Evolutionary conservation across 2,888 invertebrate species (phyloP), one percentile per base, ranked within the genome.

Genomic region (Ochlodes sylvanus): DNA sequence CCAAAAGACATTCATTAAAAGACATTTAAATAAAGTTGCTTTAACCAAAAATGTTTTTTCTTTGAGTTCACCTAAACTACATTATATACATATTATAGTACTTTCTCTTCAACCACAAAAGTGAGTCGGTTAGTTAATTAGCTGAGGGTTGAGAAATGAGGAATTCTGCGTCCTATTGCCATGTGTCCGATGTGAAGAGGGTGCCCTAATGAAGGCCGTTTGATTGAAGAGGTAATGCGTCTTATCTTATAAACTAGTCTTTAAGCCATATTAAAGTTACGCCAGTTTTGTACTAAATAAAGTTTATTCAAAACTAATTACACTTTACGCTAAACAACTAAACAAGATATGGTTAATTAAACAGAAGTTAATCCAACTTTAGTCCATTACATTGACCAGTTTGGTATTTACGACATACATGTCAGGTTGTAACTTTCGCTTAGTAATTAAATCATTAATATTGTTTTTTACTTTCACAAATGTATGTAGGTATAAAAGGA

Each of bases 81-180:
- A 19, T 7, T 12, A 47, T 42, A 63, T 2, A 42, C 47, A 32
- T 17, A 72, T 70, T 2, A 12, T 38, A 1, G 9, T 12, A 12
- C 3, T 50, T 42, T 69, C 69, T 55, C 65, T 72, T 69, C 63
- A 77, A 74, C 73, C 1, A 50, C 21, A 27, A 52, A 67, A 61
- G 69, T 67, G 63, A 71, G 79, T 80, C 82, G 76, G 76, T 75
- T 73, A 75, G 78, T 84, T 89, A 87, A 89, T 89, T 88, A 87
- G 82, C 76, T 76, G 76, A 75, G 76, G 71, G 73, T 81, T 87
- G 87, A 88, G 84, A 86, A 86, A 90, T 89, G 83, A 77, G 77
- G 68, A 70, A 73, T 78, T 81, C 83, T 85, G 81, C 72, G 73
- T 83, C 79, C 74, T 76, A 72, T 77, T 80, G 79, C 81, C 79